Evolutionary conservation across 92 coral and sea anemone genomes (phyloP), one percentile per base, ranked within the genome.

Genomic region (Ricordea florida): DNA sequence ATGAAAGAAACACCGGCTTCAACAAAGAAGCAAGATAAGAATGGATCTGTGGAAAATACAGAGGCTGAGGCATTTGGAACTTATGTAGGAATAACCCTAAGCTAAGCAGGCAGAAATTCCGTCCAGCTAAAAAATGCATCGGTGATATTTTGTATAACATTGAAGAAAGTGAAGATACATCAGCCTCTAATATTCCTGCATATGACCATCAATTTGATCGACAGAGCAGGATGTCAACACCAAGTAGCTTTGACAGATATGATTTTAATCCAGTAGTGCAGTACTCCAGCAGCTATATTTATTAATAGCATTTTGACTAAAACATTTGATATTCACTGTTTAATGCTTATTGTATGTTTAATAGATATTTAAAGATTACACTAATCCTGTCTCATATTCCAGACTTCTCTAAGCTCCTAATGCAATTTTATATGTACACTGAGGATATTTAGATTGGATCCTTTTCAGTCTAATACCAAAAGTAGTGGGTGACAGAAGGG

Each of bases 1-100:
- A 49, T 76, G 65, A 21, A 76, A 49, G 59, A 48, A 10, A 66
- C 74, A 48, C 74, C 57, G 45, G 58, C 83, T 44, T 31, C 52
- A 52, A 35, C 46, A 64, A 10, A 17, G 47, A 62, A 16, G 70
- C 75, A 76, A 31, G 20, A 24, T 21, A 44, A 55, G 44, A 34
- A 17, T 21, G 68, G 68, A 25, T 20, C 27, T 28, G 70, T 37
- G 47, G 70, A 37, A 62, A 49, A 76, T 41, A 25, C 70, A 62
- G 59, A 64, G 37, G 83, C 83, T 27, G 60, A 23, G 28, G 83
- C 63, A 4, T 76, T 76, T 76, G 48, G 74, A 27, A 76, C 53
- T 76, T 76, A 52, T 76, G 83, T 76, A 26, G 46, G 74, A 15
- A 24, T 75, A 62, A 75, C 73, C 6, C 52, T 74, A 74, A 74